A percentile compares a stretch with the other conserved stretches of the same genome.
Conservation (phyloP, 2,797 vertebrate genomes). For the Coregonus ussuriensis region DNA sequence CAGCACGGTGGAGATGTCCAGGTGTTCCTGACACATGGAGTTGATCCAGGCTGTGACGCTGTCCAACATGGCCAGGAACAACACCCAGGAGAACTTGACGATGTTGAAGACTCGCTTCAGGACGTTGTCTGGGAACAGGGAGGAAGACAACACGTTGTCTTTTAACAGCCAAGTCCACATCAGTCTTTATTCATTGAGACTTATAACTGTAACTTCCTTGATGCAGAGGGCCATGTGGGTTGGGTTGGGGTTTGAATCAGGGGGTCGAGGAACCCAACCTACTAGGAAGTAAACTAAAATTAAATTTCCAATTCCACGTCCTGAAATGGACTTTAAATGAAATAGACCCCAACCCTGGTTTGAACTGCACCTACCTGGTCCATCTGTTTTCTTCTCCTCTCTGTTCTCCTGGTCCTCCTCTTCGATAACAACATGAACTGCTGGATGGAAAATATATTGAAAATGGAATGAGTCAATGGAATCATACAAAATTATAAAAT, state of each 20-base stretch:
- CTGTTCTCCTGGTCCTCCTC: slow-evolving; percentile 77
- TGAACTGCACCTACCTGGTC: slow-evolving; percentile 77
- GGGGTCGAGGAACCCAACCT: not conserved
- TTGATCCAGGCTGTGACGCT: slow-evolving; percentile 92
- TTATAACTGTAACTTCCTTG: too few relatives aligned
- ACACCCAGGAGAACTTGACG: slow-evolving; percentile 91
- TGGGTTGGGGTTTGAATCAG: not conserved
- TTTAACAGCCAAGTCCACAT: not conserved
- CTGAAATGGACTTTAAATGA: not conserved
- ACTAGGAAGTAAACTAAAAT: not conserved
- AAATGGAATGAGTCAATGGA: not conserved
- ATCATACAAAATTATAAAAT: not conserved
- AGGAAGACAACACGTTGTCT: not conserved
- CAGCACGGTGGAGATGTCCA: slow-evolving; percentile 92
- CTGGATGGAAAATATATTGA: not conserved
- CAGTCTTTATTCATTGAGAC: not conserved
- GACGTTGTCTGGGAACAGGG: slow-evolving; percentile 80
- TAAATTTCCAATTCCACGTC: not conserved
- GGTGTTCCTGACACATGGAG: slow-evolving; percentile 89
- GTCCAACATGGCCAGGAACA: slow-evolving; percentile 89
- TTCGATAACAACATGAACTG: slow-evolving; percentile 72
- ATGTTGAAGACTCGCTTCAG: slow-evolving; percentile 90
- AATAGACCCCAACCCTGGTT: not conserved
- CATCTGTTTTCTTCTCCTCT: slow-evolving; percentile 72
- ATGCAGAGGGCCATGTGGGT: not conserved